These are phyloP conservation scores for Catajapyx aquilonaris DNA, from an alignment of 1,140 invertebrate species.

Conservation along the genomic window DNA sequence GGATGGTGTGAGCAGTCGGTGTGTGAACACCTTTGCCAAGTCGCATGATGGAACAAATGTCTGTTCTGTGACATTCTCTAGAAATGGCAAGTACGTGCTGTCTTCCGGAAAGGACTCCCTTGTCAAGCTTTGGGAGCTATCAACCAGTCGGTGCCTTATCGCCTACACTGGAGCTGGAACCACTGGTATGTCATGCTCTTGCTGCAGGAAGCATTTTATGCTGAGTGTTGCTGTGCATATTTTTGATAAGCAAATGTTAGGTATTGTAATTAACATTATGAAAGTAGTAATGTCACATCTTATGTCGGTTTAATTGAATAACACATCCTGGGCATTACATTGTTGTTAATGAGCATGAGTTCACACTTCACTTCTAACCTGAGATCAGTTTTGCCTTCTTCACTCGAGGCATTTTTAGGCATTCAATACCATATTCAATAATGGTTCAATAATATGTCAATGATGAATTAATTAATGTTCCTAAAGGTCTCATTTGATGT, in stretches of 20 bases:
- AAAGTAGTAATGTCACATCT: neutral
- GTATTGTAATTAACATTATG: no score
- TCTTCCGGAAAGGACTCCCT: conserved; percentile 91
- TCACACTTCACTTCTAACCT: no score
- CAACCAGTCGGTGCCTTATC: conserved; percentile 85
- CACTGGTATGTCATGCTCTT: conserved; percentile 36
- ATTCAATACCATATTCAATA: no score
- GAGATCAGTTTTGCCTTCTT: no score
- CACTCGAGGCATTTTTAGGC: no score
- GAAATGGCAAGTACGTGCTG: conserved; percentile 94
- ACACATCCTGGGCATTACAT: no score
- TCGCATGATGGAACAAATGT: conserved; percentile 90
- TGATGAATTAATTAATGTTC: no score
- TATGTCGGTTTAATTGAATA: conserved; percentile 7
- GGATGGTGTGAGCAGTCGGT: conserved; percentile 87
- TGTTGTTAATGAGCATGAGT: no score
- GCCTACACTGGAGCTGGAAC: conserved; percentile 92
- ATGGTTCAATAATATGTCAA: no score
- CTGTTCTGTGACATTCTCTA: conserved; percentile 80
- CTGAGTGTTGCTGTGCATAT: neutral
- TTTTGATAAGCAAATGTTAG: conserved; percentile 4
- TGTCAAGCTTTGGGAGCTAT: conserved; percentile 95
- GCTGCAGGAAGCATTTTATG: neutral
- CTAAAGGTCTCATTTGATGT: no score
- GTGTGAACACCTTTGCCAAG: conserved; percentile 78